Base-by-base conservation (phyloP, 2,888 invertebrate genomes). In the Coenonympha arcania region DNA sequence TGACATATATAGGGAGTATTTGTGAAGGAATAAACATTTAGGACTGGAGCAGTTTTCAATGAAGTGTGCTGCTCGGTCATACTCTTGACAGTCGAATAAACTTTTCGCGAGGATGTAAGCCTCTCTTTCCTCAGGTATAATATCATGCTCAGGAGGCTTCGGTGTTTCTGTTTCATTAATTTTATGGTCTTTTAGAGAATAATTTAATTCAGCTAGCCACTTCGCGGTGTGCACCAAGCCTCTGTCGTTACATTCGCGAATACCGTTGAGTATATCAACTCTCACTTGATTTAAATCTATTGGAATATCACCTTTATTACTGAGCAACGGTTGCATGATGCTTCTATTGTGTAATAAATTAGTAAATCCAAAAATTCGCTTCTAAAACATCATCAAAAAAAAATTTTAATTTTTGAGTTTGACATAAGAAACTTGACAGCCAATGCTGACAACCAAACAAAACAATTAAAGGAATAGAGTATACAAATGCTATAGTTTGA, bases 81-180 rank as follows among this genome's bases (percentile, higher is more conserved):
- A 98, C 75, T 98, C 98, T 62, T 94, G 93, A 36, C 93, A 87
- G 77, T 97, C 95, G 70, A 96, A 96, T 73, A 95, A 96, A 56
- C 93, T 92, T 74, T 95, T 95, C 0, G 95, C 94, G 58, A 96
- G 73, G 31, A 89, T 88, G 72, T 94, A 96, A 18, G 87, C 82
- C 66, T 94, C 93, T 56, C 88, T 87, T 62, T 94, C 93, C 49
- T 91, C 89, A 19, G 82, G 83, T 6, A 80, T 74, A 39, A 88
- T 84, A 5, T 84, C 74, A 30, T 86, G 73, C 39, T 87, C 83
- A 4, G 43, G 18, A 26, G 43, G 33, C 34, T 42, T 57, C n/a
- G 54, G 46, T 34, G 79, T 69, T 47, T 91, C 90, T 57, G 89
- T 87, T 34, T 83, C 76, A 33, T 75, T 67, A 48, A 90, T 66